phyloP scores from a whole-genome alignment of 2,113 vertebrate genomes.

The Cricetomys ansorgei region DNA sequence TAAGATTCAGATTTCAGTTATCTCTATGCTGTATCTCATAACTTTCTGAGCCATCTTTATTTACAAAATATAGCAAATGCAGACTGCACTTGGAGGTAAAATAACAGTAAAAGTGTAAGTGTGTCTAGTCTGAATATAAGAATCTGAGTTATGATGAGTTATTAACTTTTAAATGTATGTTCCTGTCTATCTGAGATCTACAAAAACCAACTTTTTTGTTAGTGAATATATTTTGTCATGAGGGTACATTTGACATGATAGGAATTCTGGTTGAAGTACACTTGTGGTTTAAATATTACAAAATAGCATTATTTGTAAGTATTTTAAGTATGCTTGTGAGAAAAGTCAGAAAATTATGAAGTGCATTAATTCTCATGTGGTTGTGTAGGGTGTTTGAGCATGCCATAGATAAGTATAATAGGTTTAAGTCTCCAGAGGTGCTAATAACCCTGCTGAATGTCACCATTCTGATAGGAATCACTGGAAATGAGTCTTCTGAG shows the following conservation, averaged over 20 bases:
- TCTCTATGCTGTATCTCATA: background rate
- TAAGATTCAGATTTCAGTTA: slow-evolving; percentile 7
- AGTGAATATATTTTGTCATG: slow-evolving; percentile 4
- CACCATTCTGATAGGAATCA: background rate
- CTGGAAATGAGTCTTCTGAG: background rate
- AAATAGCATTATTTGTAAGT: background rate
- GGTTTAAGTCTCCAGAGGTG: background rate
- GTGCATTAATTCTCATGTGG: background rate
- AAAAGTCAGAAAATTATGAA: background rate
- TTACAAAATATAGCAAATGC: slow-evolving; percentile 34
- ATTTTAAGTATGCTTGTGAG: background rate
- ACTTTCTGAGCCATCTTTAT: background rate
- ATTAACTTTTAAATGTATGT: background rate
- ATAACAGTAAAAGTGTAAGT: background rate
- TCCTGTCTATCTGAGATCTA: slow-evolving; percentile 18
- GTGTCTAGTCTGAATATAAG: background rate
- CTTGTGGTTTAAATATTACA: slow-evolving; percentile 1
- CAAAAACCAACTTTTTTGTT: slow-evolving; percentile 18
- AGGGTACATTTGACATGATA: slow-evolving; percentile 43
- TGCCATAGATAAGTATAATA: background rate
- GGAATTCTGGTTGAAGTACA: background rate
- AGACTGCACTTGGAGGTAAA: background rate
- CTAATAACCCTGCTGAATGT: background rate
- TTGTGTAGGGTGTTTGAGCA: background rate
- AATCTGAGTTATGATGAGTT: background rate